Conservation (phyloP, 1,140 invertebrate genomes). For the Bacillus rossius region DNA sequence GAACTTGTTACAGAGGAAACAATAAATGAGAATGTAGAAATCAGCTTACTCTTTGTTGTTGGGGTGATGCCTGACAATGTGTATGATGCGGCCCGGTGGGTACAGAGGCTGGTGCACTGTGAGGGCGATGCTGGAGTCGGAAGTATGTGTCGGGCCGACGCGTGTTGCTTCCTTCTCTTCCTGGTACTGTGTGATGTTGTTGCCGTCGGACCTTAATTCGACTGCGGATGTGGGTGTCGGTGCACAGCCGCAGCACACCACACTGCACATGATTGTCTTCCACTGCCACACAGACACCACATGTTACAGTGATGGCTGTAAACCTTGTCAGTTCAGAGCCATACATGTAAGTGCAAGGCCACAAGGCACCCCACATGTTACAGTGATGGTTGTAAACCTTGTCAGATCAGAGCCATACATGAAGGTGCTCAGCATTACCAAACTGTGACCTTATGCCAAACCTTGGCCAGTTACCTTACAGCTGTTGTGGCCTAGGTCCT, state of each 20-base stretch:
- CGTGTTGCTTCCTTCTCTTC: constrained; percentile 52
- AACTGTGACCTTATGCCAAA: no score
- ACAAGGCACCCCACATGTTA: no score
- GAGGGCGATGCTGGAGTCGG: constrained; percentile 65
- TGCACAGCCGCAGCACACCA: constrained; percentile 70
- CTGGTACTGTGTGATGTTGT: constrained; percentile 58
- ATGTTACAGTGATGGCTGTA: no score
- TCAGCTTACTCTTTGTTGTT: constrained; percentile 76
- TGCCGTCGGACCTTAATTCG: constrained; percentile 54
- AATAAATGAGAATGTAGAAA: no score
- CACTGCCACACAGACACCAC: constrained; percentile 59
- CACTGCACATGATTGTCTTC: constrained; percentile 81
- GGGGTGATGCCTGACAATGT: constrained; percentile 85
- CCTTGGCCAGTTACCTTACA: no score
- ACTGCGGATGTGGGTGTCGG: constrained; percentile 61
- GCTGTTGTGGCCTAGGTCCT: no score
- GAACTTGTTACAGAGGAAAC: no score
- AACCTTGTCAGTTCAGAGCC: neutral
- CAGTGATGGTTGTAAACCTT: no score
- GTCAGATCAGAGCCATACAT: no score
- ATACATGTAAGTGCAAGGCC: neutral
- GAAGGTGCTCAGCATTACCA: no score
- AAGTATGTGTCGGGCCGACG: constrained; percentile 58
- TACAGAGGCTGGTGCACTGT: constrained; percentile 78
- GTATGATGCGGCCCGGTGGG: constrained; percentile 84